These are phyloP conservation scores for Habrosyne pyritoides DNA, from an alignment of 2,888 invertebrate species.

Conservation along the genomic window DNA sequence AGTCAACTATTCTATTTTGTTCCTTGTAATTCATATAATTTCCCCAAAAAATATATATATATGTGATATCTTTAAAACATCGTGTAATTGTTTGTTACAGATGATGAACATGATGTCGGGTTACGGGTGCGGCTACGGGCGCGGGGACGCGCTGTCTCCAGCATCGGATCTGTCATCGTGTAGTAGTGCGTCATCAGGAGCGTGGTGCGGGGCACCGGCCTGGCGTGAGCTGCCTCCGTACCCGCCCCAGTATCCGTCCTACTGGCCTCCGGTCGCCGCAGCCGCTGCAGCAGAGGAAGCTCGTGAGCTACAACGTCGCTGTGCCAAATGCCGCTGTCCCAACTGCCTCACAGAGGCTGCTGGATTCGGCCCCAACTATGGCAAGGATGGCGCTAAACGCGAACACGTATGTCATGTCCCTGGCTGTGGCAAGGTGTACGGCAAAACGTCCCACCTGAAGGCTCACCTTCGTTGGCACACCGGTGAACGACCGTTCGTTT, in stretches of 20 bases:
- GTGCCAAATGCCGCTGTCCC: conserved; percentile 91
- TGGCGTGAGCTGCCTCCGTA: conserved; percentile 76
- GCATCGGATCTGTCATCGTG: conserved; percentile 73
- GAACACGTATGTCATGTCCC: conserved; percentile 94
- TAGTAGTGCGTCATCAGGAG: conserved; percentile 72
- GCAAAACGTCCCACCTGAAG: conserved; percentile 96
- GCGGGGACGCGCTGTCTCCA: conserved; percentile 79
- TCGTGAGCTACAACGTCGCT: conserved; percentile 86
- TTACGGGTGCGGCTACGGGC: conserved; percentile 73
- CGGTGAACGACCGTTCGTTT: conserved; percentile 95
- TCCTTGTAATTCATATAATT: not conserved
- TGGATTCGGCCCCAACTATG: conserved; percentile 88
- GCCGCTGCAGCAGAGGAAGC: conserved; percentile 69
- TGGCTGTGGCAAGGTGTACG: conserved; percentile 94
- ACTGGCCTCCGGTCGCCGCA: conserved; percentile 74
- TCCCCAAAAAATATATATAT: not conserved
- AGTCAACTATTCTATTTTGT: not conserved
- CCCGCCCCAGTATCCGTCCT: conserved; percentile 76
- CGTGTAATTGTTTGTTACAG: conserved; percentile 49
- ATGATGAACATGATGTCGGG: conserved; percentile 77
- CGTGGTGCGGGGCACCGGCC: conserved; percentile 63
- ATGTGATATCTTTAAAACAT: not conserved
- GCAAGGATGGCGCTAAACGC: conserved; percentile 89
- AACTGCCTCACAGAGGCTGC: conserved; percentile 92
- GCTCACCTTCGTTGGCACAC: conserved; percentile 97